Evolutionary conservation across 1,140 invertebrate genomes (phyloP).

Genomic region (Armadillidium nasatum): DNA sequence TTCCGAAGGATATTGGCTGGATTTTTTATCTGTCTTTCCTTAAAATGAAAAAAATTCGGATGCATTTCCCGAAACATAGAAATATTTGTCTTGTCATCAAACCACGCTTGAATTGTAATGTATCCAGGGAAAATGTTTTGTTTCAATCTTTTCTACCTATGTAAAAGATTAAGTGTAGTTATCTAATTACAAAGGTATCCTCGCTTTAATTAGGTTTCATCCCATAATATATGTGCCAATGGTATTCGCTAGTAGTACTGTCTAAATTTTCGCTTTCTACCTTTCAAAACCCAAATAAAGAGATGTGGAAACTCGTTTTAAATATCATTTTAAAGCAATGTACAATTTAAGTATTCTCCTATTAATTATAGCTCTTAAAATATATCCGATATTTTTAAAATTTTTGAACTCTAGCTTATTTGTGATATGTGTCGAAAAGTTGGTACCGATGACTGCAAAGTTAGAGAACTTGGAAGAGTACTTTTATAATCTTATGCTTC

Average conservation of each 20-base stretch:
- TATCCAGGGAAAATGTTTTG: background rate
- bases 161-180: background rate
- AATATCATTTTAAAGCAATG: background rate
- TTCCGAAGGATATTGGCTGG: background rate
- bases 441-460: no score
- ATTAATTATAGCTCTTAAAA: background rate
- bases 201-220: background rate
- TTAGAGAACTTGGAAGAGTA: no score
- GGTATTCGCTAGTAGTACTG: background rate
- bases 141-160: background rate
- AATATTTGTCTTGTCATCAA: background rate
- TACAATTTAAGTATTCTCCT: background rate
- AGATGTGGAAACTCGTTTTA: background rate
- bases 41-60: background rate
- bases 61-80: background rate
- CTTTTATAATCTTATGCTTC: no score
- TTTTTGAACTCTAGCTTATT: background rate
- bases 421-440: no score
- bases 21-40: background rate
- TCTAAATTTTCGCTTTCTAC: background rate
- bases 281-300: background rate
- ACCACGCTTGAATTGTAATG: slow-evolving; percentile 1
- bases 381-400: background rate
- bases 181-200: background rate
- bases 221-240: background rate